These are phyloP conservation scores for Megaceryle torquata DNA, from an alignment of 2,113 vertebrate species.

Conservation along the genomic window DNA sequence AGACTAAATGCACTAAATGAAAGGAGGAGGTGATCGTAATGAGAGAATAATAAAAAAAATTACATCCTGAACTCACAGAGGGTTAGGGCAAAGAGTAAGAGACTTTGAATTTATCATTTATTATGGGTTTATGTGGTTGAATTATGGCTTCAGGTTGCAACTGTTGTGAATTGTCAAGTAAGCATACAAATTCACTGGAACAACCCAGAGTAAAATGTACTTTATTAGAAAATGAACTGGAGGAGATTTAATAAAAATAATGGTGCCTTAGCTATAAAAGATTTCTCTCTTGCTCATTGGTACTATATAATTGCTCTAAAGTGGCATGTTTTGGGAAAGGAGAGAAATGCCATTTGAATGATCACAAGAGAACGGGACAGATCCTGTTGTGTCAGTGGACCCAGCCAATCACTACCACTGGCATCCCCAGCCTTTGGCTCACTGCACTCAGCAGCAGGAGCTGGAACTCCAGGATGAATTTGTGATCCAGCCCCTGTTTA, in stretches of 20 bases:
- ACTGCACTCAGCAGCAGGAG: neutral
- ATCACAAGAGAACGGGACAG: neutral
- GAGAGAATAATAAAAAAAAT: neutral
- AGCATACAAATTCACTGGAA: neutral
- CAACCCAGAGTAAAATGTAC: neutral
- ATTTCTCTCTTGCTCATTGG: neutral
- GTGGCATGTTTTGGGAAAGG: neutral
- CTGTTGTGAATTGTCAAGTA: neutral
- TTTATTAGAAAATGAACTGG: neutral
- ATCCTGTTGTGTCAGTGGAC: neutral
- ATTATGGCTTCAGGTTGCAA: neutral
- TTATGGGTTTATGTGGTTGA: neutral
- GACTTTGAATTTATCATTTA: conserved; percentile 9
- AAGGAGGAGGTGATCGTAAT: neutral
- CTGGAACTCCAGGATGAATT: neutral
- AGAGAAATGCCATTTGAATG: neutral
- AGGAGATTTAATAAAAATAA: neutral
- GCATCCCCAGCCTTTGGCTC: neutral
- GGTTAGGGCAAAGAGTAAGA: conserved; percentile 8
- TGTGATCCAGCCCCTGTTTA: neutral
- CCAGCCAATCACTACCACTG: neutral
- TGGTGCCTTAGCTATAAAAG: neutral
- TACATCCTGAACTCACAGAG: neutral
- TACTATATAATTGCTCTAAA: neutral
- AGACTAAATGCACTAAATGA: neutral